Evolutionary conservation across 2,113 vertebrate species (phyloP), one percentile per base, ranked within the genome.

Genomic region (Dipodomys ordii): DNA sequence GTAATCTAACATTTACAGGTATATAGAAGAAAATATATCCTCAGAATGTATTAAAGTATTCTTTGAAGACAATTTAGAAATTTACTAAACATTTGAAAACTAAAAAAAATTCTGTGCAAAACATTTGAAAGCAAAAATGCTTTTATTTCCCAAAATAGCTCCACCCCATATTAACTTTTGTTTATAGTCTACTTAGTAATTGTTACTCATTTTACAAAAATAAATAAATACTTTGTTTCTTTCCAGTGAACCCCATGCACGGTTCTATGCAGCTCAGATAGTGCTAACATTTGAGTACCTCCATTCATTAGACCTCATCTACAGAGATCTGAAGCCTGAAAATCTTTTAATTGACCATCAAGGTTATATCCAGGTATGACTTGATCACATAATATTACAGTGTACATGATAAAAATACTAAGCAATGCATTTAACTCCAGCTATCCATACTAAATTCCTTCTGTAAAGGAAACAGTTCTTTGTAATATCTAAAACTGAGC

Each of bases 221-320:
- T n/a, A 89, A 32, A 95, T 95, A 39, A 62, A 27, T 97, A 25
- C 96, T 97, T 97, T 95, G 44, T 96, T 98, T 98, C 91, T 97
- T 97, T 97, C 39, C 97, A 99, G 99, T 98, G 99, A 99, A 98
- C 98, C 99, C 93, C 99, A 99, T 95, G 99, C 99, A 97, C 98
- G 99, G 95, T 99, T 99, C 98, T 99, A 99, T 98, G 99, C 99
- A 98, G 99, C 99, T 98, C 99, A 99, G 98, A 99, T 99, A 97
- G 99, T 99, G 96, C 99, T 99, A 98, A 99, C 99, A 80, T 99
- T 99, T 97, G 99, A 99, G 99, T 99, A 99, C 98, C 99, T 99
- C 97, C 99, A 99, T 98, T 99, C 99, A 81, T 98, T 99, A 98
- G 99, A 99, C 99, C 99, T 99, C 98, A 99, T 99, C 99, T 99